phyloP scores from a whole-genome alignment of 2,888 invertebrate genomes.

The Nomada lathburiana region DNA sequence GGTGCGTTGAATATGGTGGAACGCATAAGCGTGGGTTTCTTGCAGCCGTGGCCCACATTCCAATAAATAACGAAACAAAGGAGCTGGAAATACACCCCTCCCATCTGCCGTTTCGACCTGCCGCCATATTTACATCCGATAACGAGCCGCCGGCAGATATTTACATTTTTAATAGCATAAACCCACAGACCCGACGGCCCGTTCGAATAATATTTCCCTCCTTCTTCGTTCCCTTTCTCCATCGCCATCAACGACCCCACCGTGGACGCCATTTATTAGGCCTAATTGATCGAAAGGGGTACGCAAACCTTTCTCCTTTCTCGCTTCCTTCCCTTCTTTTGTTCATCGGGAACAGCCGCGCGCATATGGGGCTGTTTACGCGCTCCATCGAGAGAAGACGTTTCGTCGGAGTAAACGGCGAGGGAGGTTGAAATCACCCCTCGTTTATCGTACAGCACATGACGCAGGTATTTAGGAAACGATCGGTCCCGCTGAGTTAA shows the following conservation, averaged over 20 bases:
- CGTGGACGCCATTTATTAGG: constrained; percentile 81
- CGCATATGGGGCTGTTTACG: constrained; percentile 52
- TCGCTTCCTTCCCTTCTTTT: background rate
- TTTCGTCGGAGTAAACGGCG: constrained; percentile 59
- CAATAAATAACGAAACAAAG: constrained; percentile 83
- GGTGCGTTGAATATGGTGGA: constrained; percentile 9
- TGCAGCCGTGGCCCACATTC: constrained; percentile 69
- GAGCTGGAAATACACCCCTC: constrained; percentile 67
- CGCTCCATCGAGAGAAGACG: constrained; percentile 66
- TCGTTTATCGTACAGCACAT: constrained; percentile 64
- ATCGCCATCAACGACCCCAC: constrained; percentile 66
- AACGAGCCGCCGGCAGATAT: constrained; percentile 83
- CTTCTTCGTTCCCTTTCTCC: constrained; percentile 41
- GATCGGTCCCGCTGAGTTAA: constrained; percentile 54
- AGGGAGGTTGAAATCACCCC: constrained; percentile 39
- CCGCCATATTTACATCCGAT: constrained; percentile 83
- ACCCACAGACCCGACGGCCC: constrained; percentile 75
- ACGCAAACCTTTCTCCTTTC: constrained; percentile 48
- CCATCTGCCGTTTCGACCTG: constrained; percentile 60
- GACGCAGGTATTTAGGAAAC: constrained; percentile 68
- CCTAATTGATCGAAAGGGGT: constrained; percentile 83
- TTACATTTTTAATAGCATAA: constrained; percentile 84
- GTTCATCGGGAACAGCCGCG: constrained; percentile 18
- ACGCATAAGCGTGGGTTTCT: constrained; percentile 65
- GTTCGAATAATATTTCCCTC: constrained; percentile 69